These are phyloP conservation scores for Patella depressa DNA, from an alignment of 2,888 invertebrate genomes.

Conservation along the genomic window DNA sequence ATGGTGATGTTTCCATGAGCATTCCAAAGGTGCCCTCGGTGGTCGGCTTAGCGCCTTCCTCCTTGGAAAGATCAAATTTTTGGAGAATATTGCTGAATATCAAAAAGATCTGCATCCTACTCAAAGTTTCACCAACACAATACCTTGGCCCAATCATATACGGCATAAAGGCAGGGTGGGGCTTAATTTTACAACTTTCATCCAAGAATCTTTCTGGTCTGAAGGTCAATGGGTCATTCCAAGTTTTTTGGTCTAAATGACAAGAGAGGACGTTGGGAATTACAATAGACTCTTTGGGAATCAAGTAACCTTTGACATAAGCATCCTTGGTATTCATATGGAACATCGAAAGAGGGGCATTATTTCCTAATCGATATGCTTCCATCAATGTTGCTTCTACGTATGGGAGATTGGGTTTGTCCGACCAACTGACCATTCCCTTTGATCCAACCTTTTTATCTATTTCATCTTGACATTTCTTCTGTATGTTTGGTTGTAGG, in stretches of 20 bases:
- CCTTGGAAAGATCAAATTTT: background rate
- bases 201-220: background rate
- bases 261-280: background rate
- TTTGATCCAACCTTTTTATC: background rate
- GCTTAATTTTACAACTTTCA: background rate
- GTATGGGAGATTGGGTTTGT: background rate
- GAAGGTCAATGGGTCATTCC: background rate
- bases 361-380: background rate
- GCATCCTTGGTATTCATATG: background rate
- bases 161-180: background rate
- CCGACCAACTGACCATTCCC: background rate
- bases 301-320: background rate
- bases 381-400: background rate
- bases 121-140: background rate
- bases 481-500: background rate
- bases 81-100: background rate
- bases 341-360: background rate
- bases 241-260: background rate
- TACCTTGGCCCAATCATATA: background rate
- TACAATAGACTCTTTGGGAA: background rate
- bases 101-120: background rate
- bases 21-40: background rate
- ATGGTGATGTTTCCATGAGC: background rate
- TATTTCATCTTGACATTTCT: background rate
- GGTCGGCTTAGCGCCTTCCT: background rate